Percentiles rank a stretch among this genome's conserved stretches.
These are phyloP conservation scores for Euphydryas editha DNA, from an alignment of 2,888 invertebrate genomes.

Conservation along the genomic window DNA sequence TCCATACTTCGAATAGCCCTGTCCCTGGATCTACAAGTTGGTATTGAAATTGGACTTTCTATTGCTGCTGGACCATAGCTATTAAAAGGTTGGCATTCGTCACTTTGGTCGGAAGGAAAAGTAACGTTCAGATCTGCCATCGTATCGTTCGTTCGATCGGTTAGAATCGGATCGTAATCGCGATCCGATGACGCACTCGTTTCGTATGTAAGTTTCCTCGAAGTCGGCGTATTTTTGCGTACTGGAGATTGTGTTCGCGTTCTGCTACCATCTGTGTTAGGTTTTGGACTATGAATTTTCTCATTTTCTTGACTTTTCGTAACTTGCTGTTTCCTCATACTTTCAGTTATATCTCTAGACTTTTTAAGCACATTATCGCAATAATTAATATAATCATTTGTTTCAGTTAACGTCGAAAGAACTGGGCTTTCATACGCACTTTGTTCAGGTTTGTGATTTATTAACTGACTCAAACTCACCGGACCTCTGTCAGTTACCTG, in stretches of 20 bases:
- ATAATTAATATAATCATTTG: conserved; percentile 64
- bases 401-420: conserved; percentile 61
- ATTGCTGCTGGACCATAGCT: conserved; percentile 46
- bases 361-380: conserved; percentile 68
- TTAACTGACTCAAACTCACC: conserved; percentile 74
- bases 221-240: conserved; percentile 48
- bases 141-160: conserved; percentile 79
- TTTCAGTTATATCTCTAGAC: conserved; percentile 66
- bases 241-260: conserved; percentile 62
- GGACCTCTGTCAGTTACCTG: conserved; percentile 61
- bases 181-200: conserved; percentile 64
- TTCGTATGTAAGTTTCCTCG: conserved; percentile 67
- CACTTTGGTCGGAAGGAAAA: conserved; percentile 71
- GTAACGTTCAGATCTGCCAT: conserved; percentile 77
- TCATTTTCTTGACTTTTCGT: conserved; percentile 16
- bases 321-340: conserved; percentile 58
- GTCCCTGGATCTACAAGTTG: conserved; percentile 49
- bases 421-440: conserved; percentile 52
- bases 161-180: conserved; percentile 66
- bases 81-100: conserved; percentile 50
- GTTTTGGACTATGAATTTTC: conserved; percentile 46
- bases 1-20: conserved; percentile 55
- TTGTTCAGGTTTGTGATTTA: conserved; percentile 58
- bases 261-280: conserved; percentile 49
- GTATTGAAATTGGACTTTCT: conserved; percentile 40